Evolutionary conservation across 92 coral and sea anemone species (phyloP), one percentile per base, ranked within the genome.

Genomic region (Siderastrea radians): DNA sequence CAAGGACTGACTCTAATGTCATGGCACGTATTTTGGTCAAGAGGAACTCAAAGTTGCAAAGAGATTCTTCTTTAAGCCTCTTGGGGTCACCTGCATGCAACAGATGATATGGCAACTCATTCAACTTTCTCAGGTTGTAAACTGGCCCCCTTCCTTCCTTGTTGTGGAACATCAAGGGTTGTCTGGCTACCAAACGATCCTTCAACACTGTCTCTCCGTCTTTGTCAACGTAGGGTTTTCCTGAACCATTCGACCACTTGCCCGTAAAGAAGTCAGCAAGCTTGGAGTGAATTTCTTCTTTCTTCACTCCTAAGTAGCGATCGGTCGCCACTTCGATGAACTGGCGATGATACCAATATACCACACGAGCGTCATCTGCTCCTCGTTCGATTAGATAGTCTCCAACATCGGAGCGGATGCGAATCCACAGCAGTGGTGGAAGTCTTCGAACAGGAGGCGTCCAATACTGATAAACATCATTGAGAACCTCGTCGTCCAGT

Each of bases 401-500:
- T 61, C 89, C 92, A 79, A 96, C 91, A 80, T 96, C 98, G 51
- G 94, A 86, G 12, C 97, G 95, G 67, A 93, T 84, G 43, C 99
- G 95, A 82, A 95, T 96, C 99, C 99, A 97, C 54, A 97, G 88
- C 83, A 95, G 82, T 19, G 99, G 99, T 49, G 99, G 98, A 14
- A 97, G 90, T 64, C 99, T 89, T 84, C 99, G 91, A 16, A 95
- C 90, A 1, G 99, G 99, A 14, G 99, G 99, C 0, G 99, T 97
- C 99, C 99, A 97, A 84, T 97, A 97, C 77, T 97, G 99, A 70
- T 97, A 97, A 50, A 97, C 99, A 60, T 97, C 99, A 74, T 97
- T 93, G n/a, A 97, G 89, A 46, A 97, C 99, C 7, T 93, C 95
- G 69, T 97, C 99, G 66, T 97, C 99, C 69, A 97, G 91, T 6